A percentile compares a stretch with the other conserved stretches of the same genome.
Conservation (phyloP, 2,797 vertebrate species). For the Trachops cirrhosus region DNA sequence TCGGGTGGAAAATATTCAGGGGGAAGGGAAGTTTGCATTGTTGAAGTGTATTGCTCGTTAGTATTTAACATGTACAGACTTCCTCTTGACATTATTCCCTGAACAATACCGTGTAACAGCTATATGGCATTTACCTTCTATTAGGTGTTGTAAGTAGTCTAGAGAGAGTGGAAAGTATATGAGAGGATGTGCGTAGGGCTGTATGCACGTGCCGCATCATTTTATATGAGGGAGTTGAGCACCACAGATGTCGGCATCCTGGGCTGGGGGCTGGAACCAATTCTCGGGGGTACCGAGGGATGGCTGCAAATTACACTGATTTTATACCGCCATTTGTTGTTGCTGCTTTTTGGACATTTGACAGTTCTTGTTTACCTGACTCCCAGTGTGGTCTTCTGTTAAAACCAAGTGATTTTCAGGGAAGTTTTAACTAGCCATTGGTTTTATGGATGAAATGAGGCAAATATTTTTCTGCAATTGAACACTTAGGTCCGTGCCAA, state of each 20-base stretch:
- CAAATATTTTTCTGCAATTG: conserved; percentile 43
- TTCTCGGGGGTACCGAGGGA: not conserved
- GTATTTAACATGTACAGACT: not conserved
- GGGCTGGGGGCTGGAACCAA: no score
- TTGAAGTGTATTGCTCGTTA: not conserved
- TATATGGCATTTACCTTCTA: not conserved
- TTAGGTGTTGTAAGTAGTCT: not conserved
- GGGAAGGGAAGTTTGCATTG: no score
- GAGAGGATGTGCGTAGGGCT: not conserved
- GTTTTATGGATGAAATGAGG: conserved; percentile 4
- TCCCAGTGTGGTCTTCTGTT: not conserved
- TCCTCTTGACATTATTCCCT: not conserved
- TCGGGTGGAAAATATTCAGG: not conserved
- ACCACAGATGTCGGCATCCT: not conserved
- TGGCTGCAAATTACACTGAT: not conserved
- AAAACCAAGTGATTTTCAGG: conserved; percentile 30
- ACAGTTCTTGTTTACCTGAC: conserved; percentile 5
- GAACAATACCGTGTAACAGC: not conserved
- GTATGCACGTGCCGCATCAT: not conserved
- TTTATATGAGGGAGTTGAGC: not conserved
- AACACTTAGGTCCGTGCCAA: conserved; percentile 38
- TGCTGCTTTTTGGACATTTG: not conserved
- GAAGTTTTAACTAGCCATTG: conserved; percentile 31
- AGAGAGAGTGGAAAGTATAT: not conserved
- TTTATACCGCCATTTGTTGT: conserved; percentile 19